A percentile compares a stretch with the other conserved stretches of the same genome.
Evolutionary conservation across 2,888 invertebrate species (phyloP).

Genomic region (Eristalis tenax): DNA sequence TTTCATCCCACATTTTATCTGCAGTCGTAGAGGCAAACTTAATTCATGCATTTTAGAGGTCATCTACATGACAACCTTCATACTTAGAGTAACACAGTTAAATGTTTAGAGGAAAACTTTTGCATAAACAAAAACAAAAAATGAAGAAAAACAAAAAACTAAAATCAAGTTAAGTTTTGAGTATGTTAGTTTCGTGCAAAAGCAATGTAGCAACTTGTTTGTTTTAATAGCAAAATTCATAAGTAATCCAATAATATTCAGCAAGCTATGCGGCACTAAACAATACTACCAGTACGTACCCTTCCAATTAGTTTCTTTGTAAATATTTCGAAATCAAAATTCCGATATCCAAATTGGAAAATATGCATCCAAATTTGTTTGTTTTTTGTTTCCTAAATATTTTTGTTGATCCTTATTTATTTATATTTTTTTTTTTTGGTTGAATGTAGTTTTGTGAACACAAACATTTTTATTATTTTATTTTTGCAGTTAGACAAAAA

Average conservation of each 20-base stretch:
- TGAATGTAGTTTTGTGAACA: slow-evolving; percentile 23
- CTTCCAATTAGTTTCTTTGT: slow-evolving; percentile 52
- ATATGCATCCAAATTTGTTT: slow-evolving; percentile 48
- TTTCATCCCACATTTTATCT: slow-evolving; percentile 49
- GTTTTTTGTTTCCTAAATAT: slow-evolving; percentile 24
- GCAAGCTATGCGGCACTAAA: slow-evolving; percentile 47
- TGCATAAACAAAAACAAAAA: no score
- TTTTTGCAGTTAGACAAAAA: slow-evolving; percentile 36
- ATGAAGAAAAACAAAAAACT: background rate
- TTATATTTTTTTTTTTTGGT: slow-evolving; percentile 18
- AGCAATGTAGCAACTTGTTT: slow-evolving; percentile 55
- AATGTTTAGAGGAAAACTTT: slow-evolving; percentile 36
- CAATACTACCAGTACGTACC: slow-evolving; percentile 24
- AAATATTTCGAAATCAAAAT: slow-evolving; percentile 47
- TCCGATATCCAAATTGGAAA: slow-evolving; percentile 36
- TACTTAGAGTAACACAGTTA: slow-evolving; percentile 16
- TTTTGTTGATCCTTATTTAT: slow-evolving; percentile 26
- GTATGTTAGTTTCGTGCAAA: slow-evolving; percentile 60
- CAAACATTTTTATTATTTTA: background rate
- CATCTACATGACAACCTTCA: slow-evolving; percentile 16
- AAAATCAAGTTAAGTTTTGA: slow-evolving; percentile 30
- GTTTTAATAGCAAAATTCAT: slow-evolving; percentile 18
- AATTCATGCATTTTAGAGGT: slow-evolving; percentile 38
- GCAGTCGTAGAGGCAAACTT: slow-evolving; percentile 42
- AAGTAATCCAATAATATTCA: slow-evolving; percentile 27